Evolutionary conservation across 2,113 vertebrate species (phyloP), one percentile per base, ranked within the genome.

Genomic region (Pelobates fuscus): DNA sequence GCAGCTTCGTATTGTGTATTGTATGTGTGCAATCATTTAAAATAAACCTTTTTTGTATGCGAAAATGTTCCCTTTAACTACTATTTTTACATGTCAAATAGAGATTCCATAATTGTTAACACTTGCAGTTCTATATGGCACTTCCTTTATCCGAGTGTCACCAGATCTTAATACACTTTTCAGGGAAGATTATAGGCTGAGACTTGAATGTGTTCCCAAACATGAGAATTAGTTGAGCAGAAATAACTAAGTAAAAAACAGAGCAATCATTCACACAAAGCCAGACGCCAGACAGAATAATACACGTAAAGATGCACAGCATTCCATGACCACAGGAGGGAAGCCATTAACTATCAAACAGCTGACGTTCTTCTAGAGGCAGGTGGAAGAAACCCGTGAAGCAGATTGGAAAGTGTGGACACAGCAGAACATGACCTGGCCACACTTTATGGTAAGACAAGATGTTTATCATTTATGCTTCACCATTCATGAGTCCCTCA

Each of bases 401-500:
- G 21, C 73, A 68, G 55, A 68, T 66, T 37, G 57, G 64, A 68
- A 77, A 77, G 73, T 77, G 73, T 77, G 73, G 73, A 77, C 24
- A 37, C 73, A 77, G 73, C 73, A 77, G 73, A 77, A 77, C 73
- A 77, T 77, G 73, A 77, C 73, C 73, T 77, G 73, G 73, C 73
- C 73, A 77, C 73, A 77, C 73, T 77, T 68, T 21, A 77, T 67
- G 73, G 73, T 77, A 77, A 77, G 73, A 46, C 41, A 77, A 26
- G 67, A 60, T 29, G 65, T 77, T 77, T 77, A 67, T 77, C 63
- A 59, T 77, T 77, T 67, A 58, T 24, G 26, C 20, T 52, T 67
- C 72, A 59, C 64, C 71, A 68, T 77, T 37, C 73, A 68, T 68
- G 43, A 25, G 37, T 77, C 63, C 46, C 46, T 67, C 59, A 29